Evolutionary conservation across 2,888 invertebrate genomes (phyloP).

Genomic region (Cantharis lateralis): DNA sequence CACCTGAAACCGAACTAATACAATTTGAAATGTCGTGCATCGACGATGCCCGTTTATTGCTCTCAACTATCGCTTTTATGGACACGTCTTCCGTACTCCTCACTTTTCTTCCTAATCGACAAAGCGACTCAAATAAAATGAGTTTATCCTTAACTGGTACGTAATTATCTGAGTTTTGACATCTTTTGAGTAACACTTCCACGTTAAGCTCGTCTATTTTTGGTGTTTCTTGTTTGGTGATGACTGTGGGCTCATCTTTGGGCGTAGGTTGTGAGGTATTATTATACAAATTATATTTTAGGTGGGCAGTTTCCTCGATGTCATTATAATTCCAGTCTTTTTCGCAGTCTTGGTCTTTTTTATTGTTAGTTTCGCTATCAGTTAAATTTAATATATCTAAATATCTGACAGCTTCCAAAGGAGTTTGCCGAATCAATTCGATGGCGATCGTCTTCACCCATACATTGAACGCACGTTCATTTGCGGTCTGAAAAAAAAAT

Average conservation of each 20-base stretch:
- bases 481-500: slow-evolving; percentile 63
- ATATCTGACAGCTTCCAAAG: slow-evolving; percentile 72
- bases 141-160: slow-evolving; percentile 74
- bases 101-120: slow-evolving; percentile 64
- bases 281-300: slow-evolving; percentile 14
- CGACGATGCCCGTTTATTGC: slow-evolving; percentile 66
- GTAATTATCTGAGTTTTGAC: slow-evolving; percentile 65
- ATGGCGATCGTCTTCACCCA: slow-evolving; percentile 78
- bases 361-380: slow-evolving; percentile 46
- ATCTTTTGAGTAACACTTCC: slow-evolving; percentile 58
- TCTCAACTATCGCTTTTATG: slow-evolving; percentile 50
- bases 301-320: slow-evolving; percentile 20
- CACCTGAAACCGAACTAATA: slow-evolving; percentile 56
- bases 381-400: slow-evolving; percentile 71
- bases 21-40: slow-evolving; percentile 66
- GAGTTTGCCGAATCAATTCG: slow-evolving; percentile 76
- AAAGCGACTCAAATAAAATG: slow-evolving; percentile 71
- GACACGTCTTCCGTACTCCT: slow-evolving; percentile 69
- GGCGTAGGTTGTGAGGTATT: slow-evolving; percentile 4
- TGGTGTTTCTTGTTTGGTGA: not conserved
- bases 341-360: slow-evolving; percentile 32
- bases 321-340: slow-evolving; percentile 49
- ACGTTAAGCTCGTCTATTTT: slow-evolving; percentile 39
- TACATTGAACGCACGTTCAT: slow-evolving; percentile 70
- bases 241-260: not conserved